A percentile compares a stretch with the other conserved stretches of the same genome.
phyloP scores from a whole-genome alignment of 2,113 vertebrate genomes.

The Forbesichthys agassizii region DNA sequence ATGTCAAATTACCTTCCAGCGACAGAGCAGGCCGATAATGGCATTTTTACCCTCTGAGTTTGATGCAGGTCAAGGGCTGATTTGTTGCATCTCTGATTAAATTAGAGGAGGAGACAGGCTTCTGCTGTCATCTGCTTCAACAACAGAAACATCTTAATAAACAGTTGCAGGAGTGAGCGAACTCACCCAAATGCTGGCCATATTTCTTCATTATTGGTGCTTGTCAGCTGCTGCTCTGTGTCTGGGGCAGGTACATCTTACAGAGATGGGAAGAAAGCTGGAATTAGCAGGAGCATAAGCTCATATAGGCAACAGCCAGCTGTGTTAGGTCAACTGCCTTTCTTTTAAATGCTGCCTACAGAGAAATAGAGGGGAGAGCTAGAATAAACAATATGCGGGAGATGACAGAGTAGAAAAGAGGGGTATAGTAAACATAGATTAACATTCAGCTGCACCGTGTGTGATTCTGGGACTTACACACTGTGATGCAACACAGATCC shows the following conservation, averaged over 20 bases:
- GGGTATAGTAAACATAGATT: too few species aligned
- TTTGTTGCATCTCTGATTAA: slow-evolving; percentile 80
- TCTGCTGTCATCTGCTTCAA: slow-evolving; percentile 72
- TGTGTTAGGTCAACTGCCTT: too few species aligned
- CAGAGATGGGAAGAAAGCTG: slow-evolving; percentile 27
- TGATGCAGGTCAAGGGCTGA: slow-evolving; percentile 63
- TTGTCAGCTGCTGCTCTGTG: slow-evolving; percentile 52
- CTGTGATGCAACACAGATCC: too few species aligned
- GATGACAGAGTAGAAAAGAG: too few species aligned
- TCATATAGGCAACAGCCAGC: slow-evolving; percentile 27
- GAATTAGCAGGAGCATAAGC: slow-evolving; percentile 37
- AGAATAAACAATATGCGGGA: too few species aligned
- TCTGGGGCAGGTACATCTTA: slow-evolving; percentile 45
- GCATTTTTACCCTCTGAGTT: slow-evolving; percentile 72
- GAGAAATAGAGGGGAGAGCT: too few species aligned
- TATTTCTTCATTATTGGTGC: slow-evolving; percentile 67
- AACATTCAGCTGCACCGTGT: too few species aligned
- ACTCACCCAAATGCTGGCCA: slow-evolving; percentile 64
- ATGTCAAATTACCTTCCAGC: slow-evolving; percentile 78
- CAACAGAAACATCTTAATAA: slow-evolving; percentile 78
- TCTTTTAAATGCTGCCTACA: too few species aligned
- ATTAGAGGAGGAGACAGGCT: slow-evolving; percentile 74
- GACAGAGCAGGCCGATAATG: slow-evolving; percentile 74
- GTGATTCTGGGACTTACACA: too few species aligned
- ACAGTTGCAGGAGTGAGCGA: slow-evolving; percentile 50